These are phyloP conservation scores for Nymphalis c-album DNA, from an alignment of 2,888 invertebrate species.

Conservation along the genomic window DNA sequence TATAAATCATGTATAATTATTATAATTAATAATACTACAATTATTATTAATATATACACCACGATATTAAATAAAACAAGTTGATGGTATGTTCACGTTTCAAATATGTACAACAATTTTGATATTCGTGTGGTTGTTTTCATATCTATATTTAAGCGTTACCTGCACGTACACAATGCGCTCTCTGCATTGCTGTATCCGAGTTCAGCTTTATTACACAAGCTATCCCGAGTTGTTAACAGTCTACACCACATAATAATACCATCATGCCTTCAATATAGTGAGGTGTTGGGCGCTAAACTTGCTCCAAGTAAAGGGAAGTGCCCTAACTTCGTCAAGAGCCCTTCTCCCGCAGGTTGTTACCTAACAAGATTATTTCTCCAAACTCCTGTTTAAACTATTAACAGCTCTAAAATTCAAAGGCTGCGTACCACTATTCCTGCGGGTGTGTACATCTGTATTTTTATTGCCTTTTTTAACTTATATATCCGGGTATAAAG, in stretches of 20 bases:
- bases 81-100: too few relatives aligned
- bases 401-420: slow-evolving; percentile 57
- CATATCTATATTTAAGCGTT: not conserved
- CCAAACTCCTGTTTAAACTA: slow-evolving; percentile 63
- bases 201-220: slow-evolving; percentile 27
- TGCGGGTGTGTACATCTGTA: not conserved
- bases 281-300: slow-evolving; percentile 45
- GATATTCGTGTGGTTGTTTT: slow-evolving; percentile 14
- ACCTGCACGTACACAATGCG: slow-evolving; percentile 3
- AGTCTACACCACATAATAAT: slow-evolving; percentile 38
- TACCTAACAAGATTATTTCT: slow-evolving; percentile 72
- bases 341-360: slow-evolving; percentile 65
- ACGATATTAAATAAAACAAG: too few relatives aligned
- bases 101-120: too few relatives aligned
- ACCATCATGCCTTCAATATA: slow-evolving; percentile 41
- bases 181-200: slow-evolving; percentile 21
- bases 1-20: too few relatives aligned
- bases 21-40: too few relatives aligned
- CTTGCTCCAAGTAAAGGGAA: slow-evolving; percentile 62
- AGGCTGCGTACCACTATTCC: slow-evolving; percentile 36
- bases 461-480: not conserved
- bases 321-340: slow-evolving; percentile 64
- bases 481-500: not conserved
- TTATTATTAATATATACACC: too few relatives aligned
- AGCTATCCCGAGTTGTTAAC: slow-evolving; percentile 27